phyloP scores from a whole-genome alignment of 2,888 invertebrate genomes.

The Sclerodermus sp. region DNA sequence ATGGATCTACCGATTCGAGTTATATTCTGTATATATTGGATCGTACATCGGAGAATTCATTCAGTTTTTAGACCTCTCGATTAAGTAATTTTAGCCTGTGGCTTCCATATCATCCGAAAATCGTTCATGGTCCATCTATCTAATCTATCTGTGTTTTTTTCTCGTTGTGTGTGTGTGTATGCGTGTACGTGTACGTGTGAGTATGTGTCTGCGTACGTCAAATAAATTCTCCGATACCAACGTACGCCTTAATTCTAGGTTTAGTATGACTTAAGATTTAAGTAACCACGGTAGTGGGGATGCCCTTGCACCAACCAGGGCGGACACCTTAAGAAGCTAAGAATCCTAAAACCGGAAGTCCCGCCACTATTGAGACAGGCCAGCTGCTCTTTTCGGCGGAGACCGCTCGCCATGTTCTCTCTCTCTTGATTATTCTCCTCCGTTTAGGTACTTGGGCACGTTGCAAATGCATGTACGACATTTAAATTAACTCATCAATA shows the following conservation, averaged over 20 bases:
- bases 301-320: constrained; percentile 43
- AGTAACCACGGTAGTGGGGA: constrained; percentile 33
- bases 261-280: constrained; percentile 41
- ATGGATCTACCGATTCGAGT: too few species aligned
- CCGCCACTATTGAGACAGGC: constrained; percentile 43
- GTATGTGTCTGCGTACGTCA: too few species aligned
- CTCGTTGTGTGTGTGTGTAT: constrained; percentile 4
- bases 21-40: too few species aligned
- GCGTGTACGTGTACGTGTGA: too few species aligned
- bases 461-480: too few species aligned
- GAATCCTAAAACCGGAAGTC: constrained; percentile 51
- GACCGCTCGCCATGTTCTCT: not conserved
- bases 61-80: too few species aligned
- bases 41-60: too few species aligned
- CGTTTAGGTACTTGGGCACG: not conserved
- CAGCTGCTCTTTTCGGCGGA: constrained; percentile 43
- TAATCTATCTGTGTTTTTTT: too few species aligned
- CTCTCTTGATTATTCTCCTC: not conserved
- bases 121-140: too few species aligned
- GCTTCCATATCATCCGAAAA: too few species aligned
- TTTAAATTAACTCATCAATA: too few species aligned
- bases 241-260: constrained; percentile 36
- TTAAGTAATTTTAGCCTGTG: too few species aligned
- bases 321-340: constrained; percentile 44
- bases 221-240: constrained; percentile 40